Base-by-base conservation (phyloP, 2,888 invertebrate species). In the Cantharis lateralis region DNA sequence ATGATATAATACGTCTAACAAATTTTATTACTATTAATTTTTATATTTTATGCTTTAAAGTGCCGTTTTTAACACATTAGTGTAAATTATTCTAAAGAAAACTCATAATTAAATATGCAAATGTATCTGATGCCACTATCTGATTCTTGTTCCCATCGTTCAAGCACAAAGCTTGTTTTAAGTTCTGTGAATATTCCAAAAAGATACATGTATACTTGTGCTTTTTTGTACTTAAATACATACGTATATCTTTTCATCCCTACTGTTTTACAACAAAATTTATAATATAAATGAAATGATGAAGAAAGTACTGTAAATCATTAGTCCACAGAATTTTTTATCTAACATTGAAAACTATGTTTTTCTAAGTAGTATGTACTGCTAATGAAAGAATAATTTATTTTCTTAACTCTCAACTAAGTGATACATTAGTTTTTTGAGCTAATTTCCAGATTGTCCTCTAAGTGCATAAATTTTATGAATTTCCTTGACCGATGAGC, bases 401-500 rank as follows among this genome's bases (percentile, higher is more conserved):
- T 78, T 62, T 68, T 71, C 26, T 75, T 78, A 71, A 69, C 70
- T 28, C 28, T 72, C 71, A 77, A 62, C 10, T 75, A 72, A 75
- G 75, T 78, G 70, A 75, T 75, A 75, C 78, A 78, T 78, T 62
- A 77, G 74, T 77, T 77, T 66, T 74, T 70, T 74, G 74, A 63
- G 62, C 74, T 77, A 77, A 72, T 74, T 75, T 70, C 69, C 71
- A 75, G 77, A 77, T 77, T 77, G 77, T 77, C 77, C 70, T 10
- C 72, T 72, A 75, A 15, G 15, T 28, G 32, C 18, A 70, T 18
- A 70, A 18, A 61, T 73, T 71, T 80, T 80, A 84, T 64, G 77
- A 81, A 80, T 84, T 85, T 82, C 81, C 83, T 76, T 85, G 86
- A 82, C 85, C 86, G 66, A 87, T 80, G 48, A 87, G 83, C 72